Evolutionary conservation across 2,113 vertebrate species (phyloP).

Genomic region (Guaruba guarouba): DNA sequence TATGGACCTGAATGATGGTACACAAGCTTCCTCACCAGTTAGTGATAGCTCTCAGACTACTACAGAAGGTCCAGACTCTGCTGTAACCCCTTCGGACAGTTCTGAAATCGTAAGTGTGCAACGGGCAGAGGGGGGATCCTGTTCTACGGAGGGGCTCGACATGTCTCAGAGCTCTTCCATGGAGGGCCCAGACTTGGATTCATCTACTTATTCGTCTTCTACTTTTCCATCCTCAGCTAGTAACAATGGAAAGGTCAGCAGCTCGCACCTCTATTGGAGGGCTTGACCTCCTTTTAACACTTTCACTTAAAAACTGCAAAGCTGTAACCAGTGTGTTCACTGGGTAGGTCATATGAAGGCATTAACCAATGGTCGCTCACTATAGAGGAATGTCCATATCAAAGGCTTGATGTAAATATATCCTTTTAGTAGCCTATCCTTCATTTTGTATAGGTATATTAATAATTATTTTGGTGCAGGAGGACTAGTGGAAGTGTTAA

Average conservation of each 20-base stretch:
- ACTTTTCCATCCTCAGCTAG: slow-evolving; percentile 74
- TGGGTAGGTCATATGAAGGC: neutral
- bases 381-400: neutral
- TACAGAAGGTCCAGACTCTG: slow-evolving; percentile 96
- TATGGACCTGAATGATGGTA: slow-evolving; percentile 75
- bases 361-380: neutral
- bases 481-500: slow-evolving; percentile 43
- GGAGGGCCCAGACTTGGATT: slow-evolving; percentile 71
- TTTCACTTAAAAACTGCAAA: neutral
- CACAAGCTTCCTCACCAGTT: slow-evolving; percentile 88
- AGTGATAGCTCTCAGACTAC: slow-evolving; percentile 98
- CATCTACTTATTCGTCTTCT: slow-evolving; percentile 71
- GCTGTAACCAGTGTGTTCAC: neutral
- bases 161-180: slow-evolving; percentile 72
- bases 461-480: neutral
- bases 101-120: slow-evolving; percentile 93
- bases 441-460: neutral
- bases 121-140: slow-evolving; percentile 62
- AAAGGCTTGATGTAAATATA: neutral
- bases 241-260: slow-evolving; percentile 78
- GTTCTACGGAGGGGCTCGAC: slow-evolving; percentile 74
- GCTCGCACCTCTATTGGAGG: slow-evolving; percentile 41
- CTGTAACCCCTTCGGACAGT: slow-evolving; percentile 94
- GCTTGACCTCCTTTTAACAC: slow-evolving; percentile 38
- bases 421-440: neutral